Conservation (phyloP, 2,797 vertebrate species). For the Melopsittacus undulatus region DNA sequence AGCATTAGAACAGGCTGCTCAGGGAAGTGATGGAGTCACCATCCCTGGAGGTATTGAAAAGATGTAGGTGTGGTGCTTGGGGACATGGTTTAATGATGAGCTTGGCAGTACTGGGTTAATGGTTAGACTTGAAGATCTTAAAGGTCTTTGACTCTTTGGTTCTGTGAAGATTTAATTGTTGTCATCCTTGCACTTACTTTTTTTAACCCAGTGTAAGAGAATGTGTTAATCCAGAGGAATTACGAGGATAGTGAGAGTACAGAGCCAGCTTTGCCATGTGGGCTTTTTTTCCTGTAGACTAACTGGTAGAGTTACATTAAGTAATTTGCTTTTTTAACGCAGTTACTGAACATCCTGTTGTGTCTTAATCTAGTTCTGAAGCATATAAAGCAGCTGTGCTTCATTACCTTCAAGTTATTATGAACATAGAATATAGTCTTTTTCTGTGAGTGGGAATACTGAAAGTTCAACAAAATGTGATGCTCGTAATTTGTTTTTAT, state of each 20-base stretch:
- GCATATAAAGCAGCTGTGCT: slow-evolving; percentile 25
- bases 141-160: neutral
- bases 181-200: neutral
- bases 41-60: neutral
- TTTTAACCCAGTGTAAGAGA: neutral
- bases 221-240: neutral
- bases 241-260: neutral
- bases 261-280: neutral
- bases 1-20: neutral
- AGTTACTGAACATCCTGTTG: slow-evolving; percentile 29
- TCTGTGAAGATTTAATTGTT: neutral
- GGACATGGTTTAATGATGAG: neutral
- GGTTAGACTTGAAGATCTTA: neutral
- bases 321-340: slow-evolving; percentile 32
- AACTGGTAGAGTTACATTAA: neutral
- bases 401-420: slow-evolving; percentile 54
- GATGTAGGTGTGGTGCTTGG: too few relatives aligned
- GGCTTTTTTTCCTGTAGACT: neutral
- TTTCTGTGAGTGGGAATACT: slow-evolving; percentile 12
- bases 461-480: neutral
- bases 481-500: neutral
- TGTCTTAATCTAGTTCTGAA: slow-evolving; percentile 48
- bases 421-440: neutral
- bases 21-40: neutral
- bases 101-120: neutral